Base-by-base conservation (phyloP, 2,797 vertebrate genomes). In the Malacoctenus gilli region DNA sequence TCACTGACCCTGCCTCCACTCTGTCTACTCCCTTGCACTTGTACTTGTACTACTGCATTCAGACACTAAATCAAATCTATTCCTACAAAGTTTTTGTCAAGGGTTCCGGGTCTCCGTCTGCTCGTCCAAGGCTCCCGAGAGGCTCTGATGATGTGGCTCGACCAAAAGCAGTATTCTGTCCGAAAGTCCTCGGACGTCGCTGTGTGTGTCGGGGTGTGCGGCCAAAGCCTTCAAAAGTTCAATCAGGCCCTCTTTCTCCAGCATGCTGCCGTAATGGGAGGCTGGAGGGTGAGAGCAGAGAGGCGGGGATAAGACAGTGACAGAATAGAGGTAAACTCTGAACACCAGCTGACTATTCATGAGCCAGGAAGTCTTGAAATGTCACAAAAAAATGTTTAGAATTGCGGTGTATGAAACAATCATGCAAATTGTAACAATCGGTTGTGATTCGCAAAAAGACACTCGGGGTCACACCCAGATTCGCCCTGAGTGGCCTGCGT, bases 191-290 rank as follows among this genome's bases (percentile, higher is more conserved):
- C 91, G 93, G 62, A 96, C 88, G 0, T 96, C 91, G 2, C 84
- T 77, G 77, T 96, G 94, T 8, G 93, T 95, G 77, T 92, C 87
- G 16, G 90, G 86, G 0, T 95, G 93, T 31, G 90, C 87, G 80
- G 89, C 91, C 84, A 97, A 90, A 76, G 89, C 91, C 74, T 89
- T 92, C 54, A 97, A 86, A 47, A 94, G 91, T 57, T 92, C 93
- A 41, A 92, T 76, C 44, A 95, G 93, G 15, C 94, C 95, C 80
- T 97, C 95, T 79, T 86, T 86, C 66, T 94, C 93, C 70, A 96
- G 84, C 93, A 96, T 95, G 77, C 84, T 88, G 85, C 94, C 93
- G 77, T 96, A 97, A 41, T 94, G 92, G 43, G 92, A 79, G 1
- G 92, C 95, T 97, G 83, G 18, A 84, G 80, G 40, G 69, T 2